Evolutionary conservation across 1,140 invertebrate genomes (phyloP), one percentile per base, ranked within the genome.

Genomic region (Caerostris darwini): DNA sequence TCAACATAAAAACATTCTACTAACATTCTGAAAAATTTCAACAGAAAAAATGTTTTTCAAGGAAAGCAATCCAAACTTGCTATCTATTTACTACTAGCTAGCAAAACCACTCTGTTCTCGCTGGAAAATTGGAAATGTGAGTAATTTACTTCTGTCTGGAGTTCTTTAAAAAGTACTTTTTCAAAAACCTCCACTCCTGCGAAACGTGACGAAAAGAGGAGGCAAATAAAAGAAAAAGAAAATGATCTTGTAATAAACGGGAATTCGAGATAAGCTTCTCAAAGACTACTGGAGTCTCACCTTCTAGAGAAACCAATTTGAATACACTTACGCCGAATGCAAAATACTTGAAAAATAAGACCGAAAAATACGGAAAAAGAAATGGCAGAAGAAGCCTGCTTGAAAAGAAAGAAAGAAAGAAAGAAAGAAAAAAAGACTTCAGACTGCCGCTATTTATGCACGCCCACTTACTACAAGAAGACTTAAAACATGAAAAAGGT

Each of bases 271-370:
- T 59, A 59, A 59, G 83, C 54, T 59, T 57, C 57, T 58, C 14
- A 59, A 85, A 85, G 83, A 58, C 56, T 59, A 8, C 54, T 3
- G 53, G 50, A 34, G 34, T 34, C 34, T 34, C 34, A 7, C 19
- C 71, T 53, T 77, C 71, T 19, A 10, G 50, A 83, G 34, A 56
- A 90, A 90, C 88, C 67, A 69, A 90, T 90, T 90, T 90, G 67
- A 90, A 90, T 90, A 77, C 88, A 90, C 88, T 90, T 90, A 77
- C n/a, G 54, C 88, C 77, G 88, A 90, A 90, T 77, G 88, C 88
- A 90, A 90, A 90, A 77, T 90, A 59, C 85, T 87, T 64, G 34
- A 64, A 87, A 87, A 87, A 87, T 87, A 87, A 87, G 59, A 87
- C 57, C 12, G 34, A 64, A 64, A 61, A 61, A 61, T 61, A 61